These are phyloP conservation scores for Limnephilus auricula DNA, from an alignment of 2,888 invertebrate genomes.

Conservation along the genomic window DNA sequence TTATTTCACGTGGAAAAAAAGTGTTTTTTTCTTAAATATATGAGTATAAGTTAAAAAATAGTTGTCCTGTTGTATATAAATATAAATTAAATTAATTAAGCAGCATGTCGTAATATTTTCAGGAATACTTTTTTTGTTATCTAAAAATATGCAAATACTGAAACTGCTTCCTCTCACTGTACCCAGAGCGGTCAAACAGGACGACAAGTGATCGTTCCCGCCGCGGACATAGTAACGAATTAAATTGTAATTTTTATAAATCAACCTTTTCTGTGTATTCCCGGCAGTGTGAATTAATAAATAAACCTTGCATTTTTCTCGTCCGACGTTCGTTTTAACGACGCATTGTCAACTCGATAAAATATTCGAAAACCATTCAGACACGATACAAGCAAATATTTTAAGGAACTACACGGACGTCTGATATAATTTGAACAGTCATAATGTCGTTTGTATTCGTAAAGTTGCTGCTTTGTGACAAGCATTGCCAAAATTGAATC, in stretches of 20 bases:
- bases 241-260: slow-evolving; percentile 60
- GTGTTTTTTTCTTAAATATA: too few relatives aligned
- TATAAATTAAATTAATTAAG: neutral
- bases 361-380: slow-evolving; percentile 23
- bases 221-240: slow-evolving; percentile 57
- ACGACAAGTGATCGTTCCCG: slow-evolving; percentile 59
- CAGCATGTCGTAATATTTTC: neutral
- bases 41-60: too few relatives aligned
- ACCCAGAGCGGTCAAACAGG: slow-evolving; percentile 55
- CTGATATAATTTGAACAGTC: neutral
- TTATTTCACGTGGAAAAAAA: too few relatives aligned
- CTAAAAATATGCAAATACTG: neutral
- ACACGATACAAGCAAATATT: neutral
- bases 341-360: slow-evolving; percentile 41
- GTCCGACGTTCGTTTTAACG: slow-evolving; percentile 44
- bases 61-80: too few relatives aligned
- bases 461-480: neutral
- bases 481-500: slow-evolving; percentile 3
- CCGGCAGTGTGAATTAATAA: slow-evolving; percentile 31
- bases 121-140: neutral
- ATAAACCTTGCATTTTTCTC: slow-evolving; percentile 39
- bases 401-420: neutral
- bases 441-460: slow-evolving; percentile 2
- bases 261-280: slow-evolving; percentile 46
- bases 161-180: slow-evolving; percentile 41